Evolutionary conservation across 1,140 invertebrate species (phyloP).

Genomic region (Musca vetustissima): DNA sequence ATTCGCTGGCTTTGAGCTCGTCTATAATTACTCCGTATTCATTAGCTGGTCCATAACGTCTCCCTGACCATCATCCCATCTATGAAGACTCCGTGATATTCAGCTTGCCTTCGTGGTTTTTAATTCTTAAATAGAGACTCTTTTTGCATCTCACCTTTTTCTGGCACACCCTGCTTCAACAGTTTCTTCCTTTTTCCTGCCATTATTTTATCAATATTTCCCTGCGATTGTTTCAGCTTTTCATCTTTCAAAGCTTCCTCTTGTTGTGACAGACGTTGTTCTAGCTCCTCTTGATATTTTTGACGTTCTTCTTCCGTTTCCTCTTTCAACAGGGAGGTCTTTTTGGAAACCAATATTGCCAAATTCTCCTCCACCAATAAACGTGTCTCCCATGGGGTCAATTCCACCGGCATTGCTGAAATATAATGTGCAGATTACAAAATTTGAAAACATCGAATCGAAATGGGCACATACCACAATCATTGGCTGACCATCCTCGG

Average conservation of each 20-base stretch:
- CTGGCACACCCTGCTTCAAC: constrained; percentile 41
- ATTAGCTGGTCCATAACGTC: too few species aligned
- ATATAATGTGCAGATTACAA: constrained; percentile 26
- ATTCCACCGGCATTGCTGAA: constrained; percentile 63
- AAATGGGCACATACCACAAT: constrained; percentile 33
- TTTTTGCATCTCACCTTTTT: constrained; percentile 38
- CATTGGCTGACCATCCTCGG: constrained; percentile 44
- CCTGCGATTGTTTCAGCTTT: constrained; percentile 57
- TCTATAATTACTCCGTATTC: too few species aligned
- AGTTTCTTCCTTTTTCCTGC: constrained; percentile 68
- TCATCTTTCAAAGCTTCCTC: constrained; percentile 59
- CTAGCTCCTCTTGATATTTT: constrained; percentile 54
- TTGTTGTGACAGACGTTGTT: constrained; percentile 55
- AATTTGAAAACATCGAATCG: too few species aligned
- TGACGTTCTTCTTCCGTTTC: constrained; percentile 47
- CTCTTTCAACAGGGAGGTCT: constrained; percentile 26
- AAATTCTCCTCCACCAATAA: constrained; percentile 63
- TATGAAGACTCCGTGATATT: too few species aligned
- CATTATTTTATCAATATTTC: constrained; percentile 64
- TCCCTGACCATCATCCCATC: too few species aligned
- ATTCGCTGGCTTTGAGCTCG: too few species aligned
- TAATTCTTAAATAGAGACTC: too few species aligned
- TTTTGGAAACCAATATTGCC: constrained; percentile 51
- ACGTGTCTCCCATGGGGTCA: constrained; percentile 65
- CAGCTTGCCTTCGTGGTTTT: too few species aligned